Evolutionary conservation across 1,140 invertebrate species (phyloP).

Genomic region (Caenorhabditis briggsae): DNA sequence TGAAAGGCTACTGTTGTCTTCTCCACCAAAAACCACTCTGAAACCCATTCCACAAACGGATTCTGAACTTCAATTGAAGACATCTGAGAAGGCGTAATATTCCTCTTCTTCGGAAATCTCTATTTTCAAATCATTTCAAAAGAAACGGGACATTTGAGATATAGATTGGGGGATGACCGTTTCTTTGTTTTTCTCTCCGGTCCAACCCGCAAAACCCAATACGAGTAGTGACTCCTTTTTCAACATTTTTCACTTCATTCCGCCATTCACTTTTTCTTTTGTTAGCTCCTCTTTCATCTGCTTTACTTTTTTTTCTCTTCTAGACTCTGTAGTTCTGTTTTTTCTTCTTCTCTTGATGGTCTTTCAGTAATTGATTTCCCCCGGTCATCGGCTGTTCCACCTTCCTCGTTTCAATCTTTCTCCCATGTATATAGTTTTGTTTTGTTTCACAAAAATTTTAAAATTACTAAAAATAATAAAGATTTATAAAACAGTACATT

Average conservation of each 20-base stretch:
- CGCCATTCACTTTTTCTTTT: conserved; percentile 37
- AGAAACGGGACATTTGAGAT: conserved; percentile 31
- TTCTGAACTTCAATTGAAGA: conserved; percentile 72
- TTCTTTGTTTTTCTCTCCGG: neutral
- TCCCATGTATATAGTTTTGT: conserved; percentile 48
- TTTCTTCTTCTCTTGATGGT: neutral
- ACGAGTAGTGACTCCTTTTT: conserved; percentile 38
- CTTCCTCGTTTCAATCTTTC: neutral
- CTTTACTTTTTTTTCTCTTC: conserved; percentile 6
- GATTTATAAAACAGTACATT: neutral
- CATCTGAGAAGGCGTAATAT: conserved; percentile 52
- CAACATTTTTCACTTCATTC: neutral
- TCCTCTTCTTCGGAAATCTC: neutral
- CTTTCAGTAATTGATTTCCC: conserved; percentile 51
- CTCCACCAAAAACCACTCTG: conserved; percentile 61
- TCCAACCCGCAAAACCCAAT: neutral
- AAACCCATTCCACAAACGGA: conserved; percentile 68
- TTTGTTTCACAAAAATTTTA: neutral
- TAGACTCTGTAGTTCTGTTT: neutral
- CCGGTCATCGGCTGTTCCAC: conserved; percentile 40
- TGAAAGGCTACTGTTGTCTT: conserved; percentile 69
- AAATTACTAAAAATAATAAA: neutral
- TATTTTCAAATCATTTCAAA: neutral
- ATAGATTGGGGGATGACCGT: neutral
- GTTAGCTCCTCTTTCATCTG: conserved; percentile 49